phyloP scores from a whole-genome alignment of 2,888 invertebrate species.

The Crocallis elinguaria region DNA sequence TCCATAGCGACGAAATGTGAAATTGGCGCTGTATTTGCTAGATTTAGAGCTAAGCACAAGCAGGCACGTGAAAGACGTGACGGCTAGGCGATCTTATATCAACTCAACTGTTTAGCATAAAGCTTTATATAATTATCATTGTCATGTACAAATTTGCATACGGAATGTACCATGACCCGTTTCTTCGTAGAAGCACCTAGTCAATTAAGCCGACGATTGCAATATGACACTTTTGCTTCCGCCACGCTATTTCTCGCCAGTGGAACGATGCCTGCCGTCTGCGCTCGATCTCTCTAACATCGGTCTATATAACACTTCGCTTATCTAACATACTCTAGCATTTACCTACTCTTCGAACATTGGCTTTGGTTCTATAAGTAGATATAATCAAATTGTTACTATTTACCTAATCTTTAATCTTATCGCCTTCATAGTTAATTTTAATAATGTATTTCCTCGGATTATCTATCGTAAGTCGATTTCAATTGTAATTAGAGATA shows the following conservation, averaged over 20 bases:
- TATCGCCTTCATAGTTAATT: constrained; percentile 65
- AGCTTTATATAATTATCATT: constrained; percentile 9
- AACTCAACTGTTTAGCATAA: no score
- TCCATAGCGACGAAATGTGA: not conserved
- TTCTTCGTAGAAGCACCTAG: constrained; percentile 30
- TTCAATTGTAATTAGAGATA: constrained; percentile 58
- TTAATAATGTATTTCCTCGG: constrained; percentile 55
- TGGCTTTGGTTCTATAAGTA: constrained; percentile 54
- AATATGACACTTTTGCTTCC: constrained; percentile 27
- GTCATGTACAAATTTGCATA: constrained; percentile 7
- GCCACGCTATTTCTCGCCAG: constrained; percentile 46
- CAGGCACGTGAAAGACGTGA: no score
- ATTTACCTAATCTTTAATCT: constrained; percentile 57
- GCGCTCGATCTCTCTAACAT: constrained; percentile 45
- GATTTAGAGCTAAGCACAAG: no score
- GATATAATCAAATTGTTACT: constrained; percentile 50
- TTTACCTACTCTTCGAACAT: constrained; percentile 55
- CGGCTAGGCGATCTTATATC: constrained; percentile 5
- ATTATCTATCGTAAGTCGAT: constrained; percentile 50
- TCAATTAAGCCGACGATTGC: constrained; percentile 15
- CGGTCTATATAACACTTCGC: constrained; percentile 79
- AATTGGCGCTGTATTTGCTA: no score
- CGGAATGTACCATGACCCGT: constrained; percentile 8
- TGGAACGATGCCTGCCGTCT: constrained; percentile 48
- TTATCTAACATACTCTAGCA: constrained; percentile 61